Evolutionary conservation across 2,113 vertebrate species (phyloP), one percentile per base, ranked within the genome.

Genomic region (Epinephelus moara): DNA sequence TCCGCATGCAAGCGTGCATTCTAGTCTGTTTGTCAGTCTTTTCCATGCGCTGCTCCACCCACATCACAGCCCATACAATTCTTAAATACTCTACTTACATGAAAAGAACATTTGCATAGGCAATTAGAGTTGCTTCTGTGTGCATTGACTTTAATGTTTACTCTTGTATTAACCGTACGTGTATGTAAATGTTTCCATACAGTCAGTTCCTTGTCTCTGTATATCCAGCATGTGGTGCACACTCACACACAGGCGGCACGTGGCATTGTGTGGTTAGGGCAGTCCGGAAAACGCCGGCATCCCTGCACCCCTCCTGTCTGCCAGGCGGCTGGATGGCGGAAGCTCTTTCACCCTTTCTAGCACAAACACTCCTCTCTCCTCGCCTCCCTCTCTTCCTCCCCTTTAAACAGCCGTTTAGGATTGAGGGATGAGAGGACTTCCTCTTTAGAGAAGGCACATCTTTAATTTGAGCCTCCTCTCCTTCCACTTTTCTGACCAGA

Each of bases 391-490:
- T 95, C 90, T 93, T 93, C 88, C 86, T 93, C 88, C 92, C 90
- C 88, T 76, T 85, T 82, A 92, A 92, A 91, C 85, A 90, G 86
- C 89, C 88, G 21, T 89, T 90, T 87, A 84, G 81, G 87, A 91
- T 85, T 85, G 77, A 90, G 81, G 89, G 91, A 93, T 93, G 89
- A 94, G 93, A 94, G 90, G 92, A 94, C 93, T 95, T 95, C 94
- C 94, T 95, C 92, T 92, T 90, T 83, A 85, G 89, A 76, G 75
- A 93, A 85, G 90, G 94, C 93, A 93, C 92, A 88, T 95, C 95
- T 96, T 94, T 96, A 95, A 96, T 96, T 95, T 95, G 90, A 91
- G 85, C 86, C 89, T 94, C 85, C 82, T 93, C 88, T 94, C 92
- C 91, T 94, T 95, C 95, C 94, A 95, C 93, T 95, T 94, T 94